These are phyloP conservation scores for Boloria selene DNA, from an alignment of 2,888 invertebrate species.

Conservation along the genomic window DNA sequence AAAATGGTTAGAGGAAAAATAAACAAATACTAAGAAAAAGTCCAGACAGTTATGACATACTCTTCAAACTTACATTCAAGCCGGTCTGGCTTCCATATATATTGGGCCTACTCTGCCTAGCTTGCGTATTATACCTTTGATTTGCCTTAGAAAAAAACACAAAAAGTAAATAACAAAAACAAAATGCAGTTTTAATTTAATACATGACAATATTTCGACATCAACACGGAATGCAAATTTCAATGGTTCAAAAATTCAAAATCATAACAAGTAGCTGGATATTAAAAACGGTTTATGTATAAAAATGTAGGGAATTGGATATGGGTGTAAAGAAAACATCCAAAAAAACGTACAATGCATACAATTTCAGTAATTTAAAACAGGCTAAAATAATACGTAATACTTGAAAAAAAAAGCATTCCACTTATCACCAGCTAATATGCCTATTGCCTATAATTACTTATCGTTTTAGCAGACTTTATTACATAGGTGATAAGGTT, in stretches of 20 bases:
- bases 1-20: neutral
- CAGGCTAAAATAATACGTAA: neutral
- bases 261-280: neutral
- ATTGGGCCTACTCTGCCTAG: conserved; percentile 63
- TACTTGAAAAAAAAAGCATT: neutral
- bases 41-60: conserved; percentile 10
- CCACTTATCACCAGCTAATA: neutral
- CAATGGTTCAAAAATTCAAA: neutral
- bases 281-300: neutral
- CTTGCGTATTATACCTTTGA: conserved; percentile 70
- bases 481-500: neutral
- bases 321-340: neutral
- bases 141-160: conserved; percentile 61
- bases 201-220: neutral
- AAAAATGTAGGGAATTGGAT: neutral
- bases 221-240: neutral
- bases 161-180: conserved; percentile 26
- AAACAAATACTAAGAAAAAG: conserved; percentile 13
- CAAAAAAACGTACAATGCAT: neutral
- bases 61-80: conserved; percentile 65
- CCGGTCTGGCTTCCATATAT: conserved; percentile 69
- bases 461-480: too few relatives aligned
- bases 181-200: conserved; percentile 3
- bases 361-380: neutral
- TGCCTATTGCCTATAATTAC: neutral